These are phyloP conservation scores for Uromys caudimaculatus DNA, from an alignment of 2,797 vertebrate species.

Conservation along the genomic window DNA sequence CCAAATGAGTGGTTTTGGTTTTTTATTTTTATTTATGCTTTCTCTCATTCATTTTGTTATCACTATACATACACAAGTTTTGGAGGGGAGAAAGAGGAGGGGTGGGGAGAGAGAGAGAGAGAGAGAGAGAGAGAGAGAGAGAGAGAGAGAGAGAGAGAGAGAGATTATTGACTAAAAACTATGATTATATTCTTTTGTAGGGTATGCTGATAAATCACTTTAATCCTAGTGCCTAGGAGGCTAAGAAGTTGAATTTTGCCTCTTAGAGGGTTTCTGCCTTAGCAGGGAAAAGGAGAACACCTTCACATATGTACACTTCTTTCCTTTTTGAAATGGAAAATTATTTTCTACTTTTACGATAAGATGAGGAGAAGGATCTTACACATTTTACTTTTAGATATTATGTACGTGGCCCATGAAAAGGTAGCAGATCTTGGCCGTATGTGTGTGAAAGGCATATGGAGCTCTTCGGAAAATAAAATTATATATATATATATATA, in stretches of 20 bases:
- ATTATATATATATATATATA: not conserved
- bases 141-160: not conserved
- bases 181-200: not conserved
- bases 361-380: not conserved
- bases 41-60: not conserved
- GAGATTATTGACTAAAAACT: not conserved
- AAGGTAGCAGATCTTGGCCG: not conserved
- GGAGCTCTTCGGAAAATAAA: not conserved
- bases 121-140: not conserved
- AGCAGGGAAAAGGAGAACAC: not conserved
- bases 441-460: not conserved
- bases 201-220: too few species aligned
- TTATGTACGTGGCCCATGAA: not conserved
- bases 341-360: not conserved
- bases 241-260: not conserved
- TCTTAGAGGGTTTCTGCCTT: not conserved
- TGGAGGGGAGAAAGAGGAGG: fast-evolving
- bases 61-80: not conserved
- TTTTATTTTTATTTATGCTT: conserved; percentile 21
- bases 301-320: not conserved
- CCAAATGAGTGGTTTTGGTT: not conserved
- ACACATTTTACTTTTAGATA: not conserved
- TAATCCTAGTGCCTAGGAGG: not conserved
- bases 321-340: not conserved
- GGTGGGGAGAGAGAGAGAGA: not conserved